Evolutionary conservation across 2,113 vertebrate genomes (phyloP).

Genomic region (Peucedramus taeniatus): DNA sequence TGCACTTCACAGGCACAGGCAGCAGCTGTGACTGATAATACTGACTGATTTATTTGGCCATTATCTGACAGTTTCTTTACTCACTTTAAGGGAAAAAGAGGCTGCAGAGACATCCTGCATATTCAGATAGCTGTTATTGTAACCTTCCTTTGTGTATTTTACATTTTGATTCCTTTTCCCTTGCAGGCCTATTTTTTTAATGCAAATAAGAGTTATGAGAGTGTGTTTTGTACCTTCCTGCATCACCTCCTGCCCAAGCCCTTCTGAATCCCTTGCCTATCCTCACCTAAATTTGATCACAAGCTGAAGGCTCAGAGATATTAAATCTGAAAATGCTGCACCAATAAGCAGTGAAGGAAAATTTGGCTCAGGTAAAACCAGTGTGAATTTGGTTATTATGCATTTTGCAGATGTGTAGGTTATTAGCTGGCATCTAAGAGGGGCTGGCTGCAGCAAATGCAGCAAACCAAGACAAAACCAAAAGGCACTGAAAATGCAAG

Average conservation of each 20-base stretch:
- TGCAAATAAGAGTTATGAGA: background rate
- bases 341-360: background rate
- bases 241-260: background rate
- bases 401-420: background rate
- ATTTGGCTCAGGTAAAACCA: background rate
- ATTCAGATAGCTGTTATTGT: background rate
- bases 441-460: background rate
- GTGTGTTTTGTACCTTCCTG: background rate
- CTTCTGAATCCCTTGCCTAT: background rate
- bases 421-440: background rate
- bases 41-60: slow-evolving; percentile 23
- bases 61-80: slow-evolving; percentile 32
- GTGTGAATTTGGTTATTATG: background rate
- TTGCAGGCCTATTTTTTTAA: background rate
- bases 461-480: background rate
- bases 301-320: background rate
- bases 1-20: background rate
- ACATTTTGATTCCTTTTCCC: background rate
- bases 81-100: background rate
- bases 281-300: background rate
- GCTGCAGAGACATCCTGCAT: background rate
- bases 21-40: background rate
- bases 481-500: background rate
- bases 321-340: background rate
- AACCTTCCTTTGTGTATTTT: background rate